Evolutionary conservation across 2,888 invertebrate genomes (phyloP), one percentile per base, ranked within the genome.

Genomic region (Meloe dianella): DNA sequence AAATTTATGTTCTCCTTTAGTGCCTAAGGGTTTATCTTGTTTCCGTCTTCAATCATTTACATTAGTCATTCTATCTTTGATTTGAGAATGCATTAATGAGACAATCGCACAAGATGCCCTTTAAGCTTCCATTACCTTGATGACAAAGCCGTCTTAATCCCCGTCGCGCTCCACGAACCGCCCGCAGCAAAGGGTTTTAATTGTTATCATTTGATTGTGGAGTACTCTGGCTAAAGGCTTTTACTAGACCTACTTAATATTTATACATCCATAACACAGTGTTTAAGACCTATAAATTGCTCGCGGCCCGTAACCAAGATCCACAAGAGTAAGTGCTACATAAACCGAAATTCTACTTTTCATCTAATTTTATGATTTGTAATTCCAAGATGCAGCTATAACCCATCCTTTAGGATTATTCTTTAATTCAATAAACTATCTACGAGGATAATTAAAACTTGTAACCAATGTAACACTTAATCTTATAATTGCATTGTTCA

Each of bases 71-170:
- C 80, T 74, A 81, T 81, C 82, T 82, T 82, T 82, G 82, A 82
- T 82, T 83, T 79, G 78, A 72, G 81, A 81, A 82, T 81, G 80
- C 81, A 82, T 82, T 82, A 82, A 83, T 81, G 79, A 82, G 79
- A 81, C 81, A 82, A 82, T 83, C 81, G 79, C 73, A 68, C 69
- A 76, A 79, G 77, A 77, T 77, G 78, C 76, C 78, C 77, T 80
- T 64, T 70, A 69, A 75, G 79, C 81, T 80, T 82, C 81, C 82
- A 83, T 83, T 83, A 83, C 82, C 82, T 82, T 82, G 82, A 82
- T 82, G 83, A 83, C 82, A 82, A 82, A 82, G 81, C 81, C 77
- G 76, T 81, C 79, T 81, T 82, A 83, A 83, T 82, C 81, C 79
- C 76, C 77, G 78, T 73, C 73, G 75, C 76, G 78, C 73, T 76